These are phyloP conservation scores for Gymnocephalus cernua DNA, from an alignment of 2,113 vertebrate genomes.

Conservation along the genomic window DNA sequence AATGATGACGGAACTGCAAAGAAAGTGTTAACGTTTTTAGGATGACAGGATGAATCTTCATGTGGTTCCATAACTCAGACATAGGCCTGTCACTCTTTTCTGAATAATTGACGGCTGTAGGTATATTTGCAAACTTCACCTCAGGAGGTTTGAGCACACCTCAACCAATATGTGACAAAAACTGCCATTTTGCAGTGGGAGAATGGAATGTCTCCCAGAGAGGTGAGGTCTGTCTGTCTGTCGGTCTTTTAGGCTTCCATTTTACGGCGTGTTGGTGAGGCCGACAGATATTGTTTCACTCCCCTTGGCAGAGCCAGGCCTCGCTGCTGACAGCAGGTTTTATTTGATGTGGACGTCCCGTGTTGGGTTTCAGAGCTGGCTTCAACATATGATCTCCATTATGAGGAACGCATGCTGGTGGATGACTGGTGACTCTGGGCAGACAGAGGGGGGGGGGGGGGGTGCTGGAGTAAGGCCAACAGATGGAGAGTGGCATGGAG, in stretches of 20 bases:
- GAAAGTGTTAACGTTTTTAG: constrained; percentile 6
- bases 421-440: constrained; percentile 76
- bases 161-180: constrained; percentile 35
- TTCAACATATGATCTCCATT: constrained; percentile 87
- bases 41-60: constrained; percentile 14
- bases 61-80: constrained; percentile 18
- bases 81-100: background rate
- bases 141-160: constrained; percentile 33
- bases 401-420: constrained; percentile 77
- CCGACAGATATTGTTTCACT: constrained; percentile 80
- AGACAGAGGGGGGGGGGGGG: constrained; percentile 51
- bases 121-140: constrained; percentile 31
- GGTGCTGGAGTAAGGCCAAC: constrained; percentile 65
- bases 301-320: constrained; percentile 72
- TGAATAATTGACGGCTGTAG: constrained; percentile 48
- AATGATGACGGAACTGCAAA: constrained; percentile 29
- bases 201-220: constrained; percentile 64
- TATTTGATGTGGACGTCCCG: constrained; percentile 84
- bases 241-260: constrained; percentile 61
- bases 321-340: constrained; percentile 81
- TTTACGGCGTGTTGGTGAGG: constrained; percentile 79
- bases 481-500: constrained; percentile 53
- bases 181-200: constrained; percentile 37
- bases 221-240: constrained; percentile 56
- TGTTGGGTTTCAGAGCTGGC: constrained; percentile 81